Evolutionary conservation across 2,797 vertebrate species (phyloP).

Genomic region (Champsocephalus gunnari): DNA sequence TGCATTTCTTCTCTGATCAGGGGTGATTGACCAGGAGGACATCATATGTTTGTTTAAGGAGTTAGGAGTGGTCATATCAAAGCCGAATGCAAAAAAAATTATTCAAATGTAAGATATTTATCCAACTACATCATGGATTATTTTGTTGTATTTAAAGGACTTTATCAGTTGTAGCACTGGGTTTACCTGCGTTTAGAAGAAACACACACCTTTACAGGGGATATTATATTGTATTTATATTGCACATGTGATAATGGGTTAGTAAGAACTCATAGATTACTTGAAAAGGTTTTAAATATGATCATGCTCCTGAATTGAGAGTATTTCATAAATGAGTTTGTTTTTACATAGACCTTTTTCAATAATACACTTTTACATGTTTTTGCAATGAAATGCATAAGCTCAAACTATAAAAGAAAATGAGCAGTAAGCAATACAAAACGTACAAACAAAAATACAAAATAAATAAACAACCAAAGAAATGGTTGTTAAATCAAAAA

Average conservation of each 20-base stretch:
- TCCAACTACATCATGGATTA: slow-evolving; percentile 44
- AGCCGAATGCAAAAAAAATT: slow-evolving; percentile 83
- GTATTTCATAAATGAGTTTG: no score
- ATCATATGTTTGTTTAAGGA: slow-evolving; percentile 86
- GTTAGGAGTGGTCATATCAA: slow-evolving; percentile 85
- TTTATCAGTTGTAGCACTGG: not conserved
- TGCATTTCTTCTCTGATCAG: slow-evolving; percentile 81
- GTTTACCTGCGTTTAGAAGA: not conserved
- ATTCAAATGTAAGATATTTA: slow-evolving; percentile 86
- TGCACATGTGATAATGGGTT: not conserved
- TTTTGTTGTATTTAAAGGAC: slow-evolving; percentile 22
- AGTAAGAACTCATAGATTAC: not conserved
- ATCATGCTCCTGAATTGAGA: no score
- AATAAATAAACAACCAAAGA: no score
- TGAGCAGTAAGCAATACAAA: no score
- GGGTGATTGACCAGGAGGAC: slow-evolving; percentile 85
- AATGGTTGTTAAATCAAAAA: no score
- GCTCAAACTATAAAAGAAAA: no score
- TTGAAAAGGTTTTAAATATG: not conserved
- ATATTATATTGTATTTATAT: not conserved
- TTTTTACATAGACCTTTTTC: no score
- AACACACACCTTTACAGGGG: not conserved
- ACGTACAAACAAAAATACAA: no score
- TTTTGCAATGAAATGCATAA: no score
- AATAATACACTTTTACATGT: no score